Evolutionary conservation across 2,797 vertebrate genomes (phyloP).

Genomic region (Characodon lateralis): DNA sequence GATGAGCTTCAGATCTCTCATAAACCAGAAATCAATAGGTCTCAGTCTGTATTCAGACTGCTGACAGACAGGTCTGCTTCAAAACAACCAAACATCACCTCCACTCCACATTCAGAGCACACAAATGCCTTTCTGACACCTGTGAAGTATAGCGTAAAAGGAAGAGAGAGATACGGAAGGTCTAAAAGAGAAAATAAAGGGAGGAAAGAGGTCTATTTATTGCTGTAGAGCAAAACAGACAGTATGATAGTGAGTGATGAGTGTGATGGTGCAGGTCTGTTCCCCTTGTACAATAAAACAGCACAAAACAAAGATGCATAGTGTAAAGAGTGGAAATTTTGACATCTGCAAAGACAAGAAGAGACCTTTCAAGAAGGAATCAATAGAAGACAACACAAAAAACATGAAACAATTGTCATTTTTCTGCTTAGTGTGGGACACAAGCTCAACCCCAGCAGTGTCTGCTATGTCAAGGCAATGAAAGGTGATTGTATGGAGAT

Average conservation of each 20-base stretch:
- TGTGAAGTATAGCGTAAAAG: constrained; percentile 40
- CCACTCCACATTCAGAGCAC: constrained; percentile 67
- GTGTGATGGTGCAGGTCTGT: constrained; percentile 36
- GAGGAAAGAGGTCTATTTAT: constrained; percentile 54
- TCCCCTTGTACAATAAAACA: constrained; percentile 34
- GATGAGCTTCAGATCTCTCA: constrained; percentile 63
- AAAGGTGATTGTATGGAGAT: neutral
- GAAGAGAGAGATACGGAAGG: constrained; percentile 13
- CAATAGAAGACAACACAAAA: constrained; percentile 5
- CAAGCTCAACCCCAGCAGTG: neutral
- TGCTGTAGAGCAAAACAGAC: constrained; percentile 32
- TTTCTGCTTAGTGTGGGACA: neutral
- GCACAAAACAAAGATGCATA: constrained; percentile 12
- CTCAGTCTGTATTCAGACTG: constrained; percentile 59
- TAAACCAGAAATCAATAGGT: constrained; percentile 72
- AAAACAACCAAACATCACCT: constrained; percentile 67
- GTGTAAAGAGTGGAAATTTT: constrained; percentile 7
- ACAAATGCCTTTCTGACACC: constrained; percentile 57
- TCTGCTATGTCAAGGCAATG: neutral
- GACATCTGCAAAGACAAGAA: constrained; percentile 34
- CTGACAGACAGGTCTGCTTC: constrained; percentile 67
- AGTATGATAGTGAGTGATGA: constrained; percentile 37
- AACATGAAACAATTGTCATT: neutral
- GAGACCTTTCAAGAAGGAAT: constrained; percentile 28
- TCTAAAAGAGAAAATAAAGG: constrained; percentile 15